A percentile compares a stretch with the other conserved stretches of the same genome.
These are phyloP conservation scores for Dichetophora obliterata DNA, from an alignment of 2,888 invertebrate genomes.

Conservation along the genomic window DNA sequence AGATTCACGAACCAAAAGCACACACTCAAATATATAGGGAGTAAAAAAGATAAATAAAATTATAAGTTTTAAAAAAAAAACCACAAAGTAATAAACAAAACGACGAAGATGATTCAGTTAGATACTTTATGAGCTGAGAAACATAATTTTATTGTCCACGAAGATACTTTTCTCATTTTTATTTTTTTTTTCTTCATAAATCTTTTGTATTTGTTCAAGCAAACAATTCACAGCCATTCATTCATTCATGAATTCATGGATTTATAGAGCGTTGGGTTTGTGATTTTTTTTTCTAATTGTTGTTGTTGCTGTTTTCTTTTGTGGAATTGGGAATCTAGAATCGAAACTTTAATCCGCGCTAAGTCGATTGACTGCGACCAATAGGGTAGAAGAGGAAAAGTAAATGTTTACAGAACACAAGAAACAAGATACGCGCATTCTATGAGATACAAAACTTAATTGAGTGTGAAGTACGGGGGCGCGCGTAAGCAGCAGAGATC, in stretches of 20 bases:
- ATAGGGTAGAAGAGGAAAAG: slow-evolving; percentile 43
- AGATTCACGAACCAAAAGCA: slow-evolving; percentile 25
- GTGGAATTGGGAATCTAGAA: neutral
- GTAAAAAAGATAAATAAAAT: neutral
- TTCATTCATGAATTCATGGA: slow-evolving; percentile 34
- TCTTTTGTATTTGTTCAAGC: neutral
- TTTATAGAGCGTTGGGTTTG: slow-evolving; percentile 8
- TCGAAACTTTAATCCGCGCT: slow-evolving; percentile 25
- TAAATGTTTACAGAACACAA: slow-evolving; percentile 53
- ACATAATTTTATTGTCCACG: slow-evolving; percentile 49
- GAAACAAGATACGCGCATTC: slow-evolving; percentile 40
- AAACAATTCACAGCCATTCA: slow-evolving; percentile 31
- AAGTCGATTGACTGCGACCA: slow-evolving; percentile 32
- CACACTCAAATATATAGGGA: neutral
- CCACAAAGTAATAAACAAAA: slow-evolving; percentile 11
- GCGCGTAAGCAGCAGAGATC: neutral
- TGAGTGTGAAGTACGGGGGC: slow-evolving; percentile 56
- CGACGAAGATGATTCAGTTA: slow-evolving; percentile 57
- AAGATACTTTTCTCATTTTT: slow-evolving; percentile 3
- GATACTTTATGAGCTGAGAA: slow-evolving; percentile 63
- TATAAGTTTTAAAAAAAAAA: neutral
- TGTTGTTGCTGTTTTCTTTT: slow-evolving; percentile 6
- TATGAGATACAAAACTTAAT: slow-evolving; percentile 51
- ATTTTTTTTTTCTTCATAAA: neutral
- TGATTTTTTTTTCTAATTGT: slow-evolving; percentile 28